Percentiles rank a stretch among this genome's conserved stretches.
Conservation (phyloP, 2,113 vertebrate species). For the Geothlypis trichas region DNA sequence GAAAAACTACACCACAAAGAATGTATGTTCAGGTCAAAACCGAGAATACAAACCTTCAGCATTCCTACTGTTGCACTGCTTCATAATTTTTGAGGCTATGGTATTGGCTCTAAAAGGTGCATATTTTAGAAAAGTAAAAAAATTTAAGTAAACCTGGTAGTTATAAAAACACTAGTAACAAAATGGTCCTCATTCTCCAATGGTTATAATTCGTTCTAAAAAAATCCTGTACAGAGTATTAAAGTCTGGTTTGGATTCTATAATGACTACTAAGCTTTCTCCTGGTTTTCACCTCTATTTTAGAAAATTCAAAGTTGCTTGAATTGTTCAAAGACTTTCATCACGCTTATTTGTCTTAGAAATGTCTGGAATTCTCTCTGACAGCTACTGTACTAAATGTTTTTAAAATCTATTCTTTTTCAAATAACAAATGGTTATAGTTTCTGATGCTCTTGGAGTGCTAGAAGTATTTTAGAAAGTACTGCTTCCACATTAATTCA, state of each 20-base stretch:
- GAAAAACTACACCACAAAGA: not conserved
- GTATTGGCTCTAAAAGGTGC: not conserved
- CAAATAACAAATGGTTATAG: not conserved
- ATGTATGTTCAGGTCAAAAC: not conserved
- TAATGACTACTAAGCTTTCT: not conserved
- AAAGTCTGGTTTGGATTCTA: not conserved
- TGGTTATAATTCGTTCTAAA: not conserved
- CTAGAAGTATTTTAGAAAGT: not conserved
- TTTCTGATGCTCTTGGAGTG: not conserved
- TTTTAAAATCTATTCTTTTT: not conserved
- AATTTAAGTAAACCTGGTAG: not conserved
- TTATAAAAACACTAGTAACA: not conserved
- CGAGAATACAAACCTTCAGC: not conserved
- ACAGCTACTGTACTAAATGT: not conserved
- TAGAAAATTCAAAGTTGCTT: not conserved
- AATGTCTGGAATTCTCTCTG: not conserved
- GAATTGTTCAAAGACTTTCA: not conserved
- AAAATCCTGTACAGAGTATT: not conserved
- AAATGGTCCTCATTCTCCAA: not conserved
- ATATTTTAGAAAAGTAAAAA: not conserved
- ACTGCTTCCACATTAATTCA: not conserved
- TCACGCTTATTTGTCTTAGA: not conserved
- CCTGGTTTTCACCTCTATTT: not conserved
- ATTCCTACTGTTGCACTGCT: not conserved
- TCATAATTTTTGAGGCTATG: not conserved